Percentiles rank a stretch among this genome's conserved stretches.
phyloP scores from a whole-genome alignment of 2,888 invertebrate genomes.

The Dasysyrphus tricinctus region DNA sequence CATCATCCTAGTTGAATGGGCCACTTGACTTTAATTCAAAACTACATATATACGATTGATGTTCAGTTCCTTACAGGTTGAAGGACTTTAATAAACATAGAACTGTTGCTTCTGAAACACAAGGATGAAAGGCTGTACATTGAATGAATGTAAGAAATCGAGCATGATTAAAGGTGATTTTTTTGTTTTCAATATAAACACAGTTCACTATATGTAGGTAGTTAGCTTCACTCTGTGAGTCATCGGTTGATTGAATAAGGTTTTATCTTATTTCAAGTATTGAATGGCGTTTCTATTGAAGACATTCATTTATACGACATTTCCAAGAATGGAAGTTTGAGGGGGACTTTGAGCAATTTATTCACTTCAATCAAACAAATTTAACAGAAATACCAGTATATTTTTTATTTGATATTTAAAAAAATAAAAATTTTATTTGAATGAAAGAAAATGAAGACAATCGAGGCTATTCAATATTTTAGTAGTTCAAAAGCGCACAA shows the following conservation, averaged over 20 bases:
- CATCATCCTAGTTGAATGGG: constrained; percentile 19
- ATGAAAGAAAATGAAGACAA: not conserved
- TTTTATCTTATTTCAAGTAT: not conserved
- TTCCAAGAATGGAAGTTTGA: not conserved
- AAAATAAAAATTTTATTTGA: not conserved
- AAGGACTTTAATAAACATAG: not conserved
- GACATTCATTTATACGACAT: not conserved
- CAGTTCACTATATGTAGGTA: not conserved
- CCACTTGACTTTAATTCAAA: constrained; percentile 36
- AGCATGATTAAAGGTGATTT: constrained; percentile 3
- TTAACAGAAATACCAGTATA: not conserved
- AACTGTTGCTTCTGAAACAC: constrained; percentile 5
- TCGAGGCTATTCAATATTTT: too few relatives aligned
- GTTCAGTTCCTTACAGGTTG: constrained; percentile 1
- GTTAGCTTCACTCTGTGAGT: not conserved
- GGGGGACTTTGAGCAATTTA: not conserved
- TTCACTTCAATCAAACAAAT: not conserved
- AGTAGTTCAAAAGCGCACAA: too few relatives aligned
- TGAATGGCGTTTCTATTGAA: not conserved
- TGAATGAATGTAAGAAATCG: not conserved
- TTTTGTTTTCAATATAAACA: not conserved
- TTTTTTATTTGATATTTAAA: not conserved
- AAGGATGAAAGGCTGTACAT: not conserved
- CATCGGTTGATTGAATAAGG: not conserved
- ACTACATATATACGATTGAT: constrained; percentile 21